A percentile compares a stretch with the other conserved stretches of the same genome.
Evolutionary conservation across 2,113 vertebrate species (phyloP).

Genomic region (Dasypus novemcinctus): DNA sequence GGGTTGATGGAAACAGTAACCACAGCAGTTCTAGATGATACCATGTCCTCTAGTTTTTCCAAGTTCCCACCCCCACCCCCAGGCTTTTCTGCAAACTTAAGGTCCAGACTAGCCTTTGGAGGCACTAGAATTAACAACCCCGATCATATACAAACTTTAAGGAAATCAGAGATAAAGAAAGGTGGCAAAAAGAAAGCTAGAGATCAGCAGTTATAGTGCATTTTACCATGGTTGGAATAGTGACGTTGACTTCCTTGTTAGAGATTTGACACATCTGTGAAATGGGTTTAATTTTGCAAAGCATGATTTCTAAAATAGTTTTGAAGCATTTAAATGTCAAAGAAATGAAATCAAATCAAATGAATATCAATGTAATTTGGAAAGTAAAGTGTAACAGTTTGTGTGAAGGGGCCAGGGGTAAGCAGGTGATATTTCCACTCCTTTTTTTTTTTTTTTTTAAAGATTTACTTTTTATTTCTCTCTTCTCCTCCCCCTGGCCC

Average conservation of each 20-base stretch:
- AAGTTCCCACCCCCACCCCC: no score
- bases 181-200: not conserved
- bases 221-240: not conserved
- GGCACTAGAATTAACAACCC: not conserved
- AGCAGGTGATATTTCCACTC: not conserved
- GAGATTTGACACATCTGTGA: not conserved
- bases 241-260: not conserved
- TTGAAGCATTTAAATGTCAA: not conserved
- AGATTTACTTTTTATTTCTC: no score
- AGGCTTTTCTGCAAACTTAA: not conserved
- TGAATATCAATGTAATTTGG: not conserved
- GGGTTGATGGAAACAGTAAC: not conserved
- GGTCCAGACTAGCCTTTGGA: not conserved
- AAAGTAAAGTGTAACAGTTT: not conserved
- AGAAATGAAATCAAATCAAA: not conserved
- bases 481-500: no score
- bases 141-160: not conserved
- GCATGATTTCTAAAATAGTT: not conserved
- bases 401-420: no score
- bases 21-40: rapidly evolving
- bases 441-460: no score
- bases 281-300: not conserved
- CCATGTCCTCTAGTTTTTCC: rapidly evolving
- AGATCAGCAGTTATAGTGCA: not conserved
- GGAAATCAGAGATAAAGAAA: not conserved